A percentile compares a stretch with the other conserved stretches of the same genome.
Conservation (phyloP, 2,888 invertebrate genomes). For the Lysandra bellargus region DNA sequence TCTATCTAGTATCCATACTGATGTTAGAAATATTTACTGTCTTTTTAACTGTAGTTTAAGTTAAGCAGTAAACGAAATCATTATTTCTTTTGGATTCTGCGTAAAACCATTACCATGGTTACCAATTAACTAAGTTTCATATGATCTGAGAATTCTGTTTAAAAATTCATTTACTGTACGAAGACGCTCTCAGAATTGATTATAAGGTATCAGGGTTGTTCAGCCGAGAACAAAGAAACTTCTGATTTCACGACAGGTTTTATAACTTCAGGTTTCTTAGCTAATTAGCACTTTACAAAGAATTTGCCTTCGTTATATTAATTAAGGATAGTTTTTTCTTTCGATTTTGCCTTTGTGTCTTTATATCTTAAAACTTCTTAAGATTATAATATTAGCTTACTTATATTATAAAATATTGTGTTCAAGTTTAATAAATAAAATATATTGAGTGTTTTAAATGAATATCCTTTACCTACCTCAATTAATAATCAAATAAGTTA, state of each 20-base stretch:
- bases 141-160: background rate
- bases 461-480: too few species aligned
- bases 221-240: background rate
- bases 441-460: too few species aligned
- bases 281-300: background rate
- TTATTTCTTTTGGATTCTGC: too few species aligned
- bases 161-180: background rate
- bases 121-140: background rate
- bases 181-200: background rate
- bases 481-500: too few species aligned
- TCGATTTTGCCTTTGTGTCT: background rate
- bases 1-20: too few species aligned
- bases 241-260: constrained; percentile 1
- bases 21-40: too few species aligned
- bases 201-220: background rate
- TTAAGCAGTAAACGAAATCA: too few species aligned
- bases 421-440: background rate
- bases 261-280: background rate
- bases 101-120: background rate
- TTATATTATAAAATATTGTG: background rate
- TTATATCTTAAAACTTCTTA: background rate
- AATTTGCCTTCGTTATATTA: constrained; percentile 1
- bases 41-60: too few species aligned
- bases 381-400: background rate
- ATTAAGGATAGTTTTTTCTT: constrained; percentile 1